These are phyloP conservation scores for Dicaeum eximium DNA, from an alignment of 2,113 vertebrate species.

Conservation along the genomic window DNA sequence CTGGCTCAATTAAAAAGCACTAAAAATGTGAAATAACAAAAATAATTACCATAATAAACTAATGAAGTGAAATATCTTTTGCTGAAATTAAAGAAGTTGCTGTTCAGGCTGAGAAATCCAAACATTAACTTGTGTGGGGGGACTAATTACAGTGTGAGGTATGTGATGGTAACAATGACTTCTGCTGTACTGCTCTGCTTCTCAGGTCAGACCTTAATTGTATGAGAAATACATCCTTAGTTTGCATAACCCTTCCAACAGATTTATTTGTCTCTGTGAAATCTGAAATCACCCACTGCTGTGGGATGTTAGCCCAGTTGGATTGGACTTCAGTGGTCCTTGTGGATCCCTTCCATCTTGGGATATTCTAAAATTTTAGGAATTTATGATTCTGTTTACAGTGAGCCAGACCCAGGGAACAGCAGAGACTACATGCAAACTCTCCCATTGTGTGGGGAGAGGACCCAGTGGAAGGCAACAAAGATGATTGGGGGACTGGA, in stretches of 20 bases:
- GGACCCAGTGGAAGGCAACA: not conserved
- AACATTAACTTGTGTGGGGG: not conserved
- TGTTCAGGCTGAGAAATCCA: not conserved
- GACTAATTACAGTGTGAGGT: not conserved
- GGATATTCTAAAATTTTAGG: not conserved
- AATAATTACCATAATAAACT: slow-evolving; percentile 34
- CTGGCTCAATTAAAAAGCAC: slow-evolving; percentile 45
- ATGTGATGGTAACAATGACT: fast-evolving
- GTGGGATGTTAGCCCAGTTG: not conserved
- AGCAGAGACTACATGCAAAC: not conserved
- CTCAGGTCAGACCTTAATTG: not conserved
- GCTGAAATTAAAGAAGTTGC: not conserved
- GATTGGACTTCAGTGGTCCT: not conserved
- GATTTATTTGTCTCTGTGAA: not conserved
- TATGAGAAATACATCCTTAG: not conserved
- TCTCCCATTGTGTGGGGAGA: not conserved
- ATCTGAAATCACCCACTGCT: not conserved
- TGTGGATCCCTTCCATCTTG: not conserved
- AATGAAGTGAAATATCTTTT: slow-evolving; percentile 12
- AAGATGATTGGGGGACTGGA: not conserved
- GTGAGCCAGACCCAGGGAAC: not conserved
- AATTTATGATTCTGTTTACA: not conserved
- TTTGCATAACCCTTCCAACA: not conserved
- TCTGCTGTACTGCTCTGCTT: not conserved
- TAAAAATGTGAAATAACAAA: slow-evolving; percentile 42